Evolutionary conservation across 1,140 invertebrate genomes (phyloP).

Genomic region (Pararge aegeria): DNA sequence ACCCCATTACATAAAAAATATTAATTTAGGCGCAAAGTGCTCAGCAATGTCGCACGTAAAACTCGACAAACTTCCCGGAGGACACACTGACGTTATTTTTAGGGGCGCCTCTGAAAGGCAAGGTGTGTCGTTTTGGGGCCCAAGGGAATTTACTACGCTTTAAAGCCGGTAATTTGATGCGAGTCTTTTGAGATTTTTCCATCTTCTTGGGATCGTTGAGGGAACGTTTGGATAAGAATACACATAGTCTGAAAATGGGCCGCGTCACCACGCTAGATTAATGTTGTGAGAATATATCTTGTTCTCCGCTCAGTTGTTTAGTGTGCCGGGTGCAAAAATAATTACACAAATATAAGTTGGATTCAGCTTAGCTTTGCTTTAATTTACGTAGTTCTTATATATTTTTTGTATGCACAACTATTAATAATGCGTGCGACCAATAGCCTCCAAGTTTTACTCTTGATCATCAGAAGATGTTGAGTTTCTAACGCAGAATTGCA

Average conservation of each 20-base stretch:
- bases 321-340: conserved; percentile 22
- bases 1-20: conserved; percentile 52
- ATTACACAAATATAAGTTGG: too few relatives aligned
- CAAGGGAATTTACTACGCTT: conserved; percentile 64
- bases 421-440: too few relatives aligned
- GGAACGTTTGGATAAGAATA: conserved; percentile 65
- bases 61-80: conserved; percentile 75
- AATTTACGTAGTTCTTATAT: too few relatives aligned
- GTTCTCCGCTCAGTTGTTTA: conserved; percentile 47
- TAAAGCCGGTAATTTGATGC: conserved; percentile 76
- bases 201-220: conserved; percentile 62
- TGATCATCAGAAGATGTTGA: too few relatives aligned
- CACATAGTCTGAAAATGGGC: conserved; percentile 59
- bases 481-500: too few relatives aligned
- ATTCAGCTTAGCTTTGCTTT: too few relatives aligned
- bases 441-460: too few relatives aligned
- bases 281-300: conserved; percentile 50
- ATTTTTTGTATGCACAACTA: too few relatives aligned
- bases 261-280: conserved; percentile 72
- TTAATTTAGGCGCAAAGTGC: conserved; percentile 68
- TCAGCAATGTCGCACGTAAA: conserved; percentile 67
- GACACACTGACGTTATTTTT: conserved; percentile 61
- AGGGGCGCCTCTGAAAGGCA: conserved; percentile 65
- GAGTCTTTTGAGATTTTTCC: conserved; percentile 73
- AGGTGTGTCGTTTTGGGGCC: conserved; percentile 58